These are phyloP conservation scores for Galleria mellonella DNA, from an alignment of 1,140 invertebrate genomes.

Conservation along the genomic window DNA sequence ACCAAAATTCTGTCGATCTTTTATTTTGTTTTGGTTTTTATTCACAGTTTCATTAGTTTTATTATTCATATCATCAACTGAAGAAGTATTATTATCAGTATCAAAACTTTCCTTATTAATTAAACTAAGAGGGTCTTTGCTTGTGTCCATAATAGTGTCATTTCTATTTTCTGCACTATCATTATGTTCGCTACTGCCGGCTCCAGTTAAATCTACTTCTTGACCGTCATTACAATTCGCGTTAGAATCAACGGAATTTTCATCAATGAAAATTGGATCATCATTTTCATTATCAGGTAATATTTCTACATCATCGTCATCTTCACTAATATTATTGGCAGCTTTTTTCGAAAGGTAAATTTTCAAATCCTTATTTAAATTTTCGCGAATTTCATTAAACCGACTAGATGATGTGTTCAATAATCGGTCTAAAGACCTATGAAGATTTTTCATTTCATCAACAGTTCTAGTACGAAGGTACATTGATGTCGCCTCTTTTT, in stretches of 20 bases:
- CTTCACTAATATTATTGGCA: conserved; percentile 34
- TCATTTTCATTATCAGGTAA: conserved; percentile 51
- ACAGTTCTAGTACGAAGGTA: conserved; percentile 48
- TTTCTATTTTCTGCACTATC: conserved; percentile 42
- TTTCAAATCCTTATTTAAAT: conserved; percentile 61
- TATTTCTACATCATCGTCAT: conserved; percentile 63
- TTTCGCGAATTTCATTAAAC: conserved; percentile 61
- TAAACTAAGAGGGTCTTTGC: too few species aligned
- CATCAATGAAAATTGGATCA: conserved; percentile 71
- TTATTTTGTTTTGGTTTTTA: background rate
- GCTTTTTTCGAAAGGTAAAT: conserved; percentile 52
- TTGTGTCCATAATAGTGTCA: too few species aligned
- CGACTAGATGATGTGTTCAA: conserved; percentile 50
- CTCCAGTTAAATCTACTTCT: conserved; percentile 51
- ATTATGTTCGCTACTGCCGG: conserved; percentile 49
- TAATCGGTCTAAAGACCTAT: conserved; percentile 51
- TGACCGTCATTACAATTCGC: conserved; percentile 26
- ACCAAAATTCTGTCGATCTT: too few species aligned
- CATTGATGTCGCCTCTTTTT: conserved; percentile 47
- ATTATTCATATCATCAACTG: background rate
- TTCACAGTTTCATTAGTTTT: background rate
- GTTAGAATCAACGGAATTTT: conserved; percentile 65
- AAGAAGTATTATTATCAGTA: too few species aligned
- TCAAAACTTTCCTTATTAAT: too few species aligned
- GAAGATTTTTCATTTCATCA: conserved; percentile 55